A percentile compares a stretch with the other conserved stretches of the same genome.
Conservation (phyloP, 2,113 vertebrate genomes). For the Phylloscopus whistleri region DNA sequence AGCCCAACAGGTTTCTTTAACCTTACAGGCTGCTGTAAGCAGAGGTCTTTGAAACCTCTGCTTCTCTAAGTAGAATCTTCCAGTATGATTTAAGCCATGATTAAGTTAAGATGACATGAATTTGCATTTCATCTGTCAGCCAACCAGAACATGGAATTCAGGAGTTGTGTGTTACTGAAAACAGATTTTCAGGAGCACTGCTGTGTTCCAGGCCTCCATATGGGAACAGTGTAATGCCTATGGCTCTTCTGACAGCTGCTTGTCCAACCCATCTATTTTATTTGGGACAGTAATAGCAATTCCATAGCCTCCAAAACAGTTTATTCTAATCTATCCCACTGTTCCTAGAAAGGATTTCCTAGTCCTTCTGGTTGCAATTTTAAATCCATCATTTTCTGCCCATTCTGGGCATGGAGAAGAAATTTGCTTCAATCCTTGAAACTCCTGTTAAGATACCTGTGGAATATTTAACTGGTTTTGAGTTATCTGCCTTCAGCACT, state of each 20-base stretch:
- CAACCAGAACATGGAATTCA: background rate
- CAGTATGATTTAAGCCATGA: background rate
- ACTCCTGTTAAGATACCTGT: background rate
- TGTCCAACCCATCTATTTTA: background rate
- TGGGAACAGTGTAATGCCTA: background rate
- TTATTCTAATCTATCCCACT: background rate
- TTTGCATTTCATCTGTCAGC: background rate
- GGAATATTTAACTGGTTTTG: background rate
- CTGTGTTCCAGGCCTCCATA: fast-evolving
- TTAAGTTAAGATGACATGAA: background rate
- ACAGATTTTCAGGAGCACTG: background rate
- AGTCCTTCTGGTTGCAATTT: background rate
- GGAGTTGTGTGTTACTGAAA: background rate
- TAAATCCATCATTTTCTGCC: background rate
- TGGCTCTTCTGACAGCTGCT: background rate
- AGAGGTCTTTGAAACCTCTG: background rate
- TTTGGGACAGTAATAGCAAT: background rate
- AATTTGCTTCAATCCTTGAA: background rate
- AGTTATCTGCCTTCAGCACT: background rate
- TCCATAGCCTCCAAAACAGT: background rate
- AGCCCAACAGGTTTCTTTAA: background rate
- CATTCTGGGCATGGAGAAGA: background rate
- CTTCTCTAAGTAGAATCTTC: background rate
- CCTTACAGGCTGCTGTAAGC: background rate
- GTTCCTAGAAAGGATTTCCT: background rate